phyloP scores from a whole-genome alignment of 1,140 invertebrate species.

The Drosophila malerkotliana region DNA sequence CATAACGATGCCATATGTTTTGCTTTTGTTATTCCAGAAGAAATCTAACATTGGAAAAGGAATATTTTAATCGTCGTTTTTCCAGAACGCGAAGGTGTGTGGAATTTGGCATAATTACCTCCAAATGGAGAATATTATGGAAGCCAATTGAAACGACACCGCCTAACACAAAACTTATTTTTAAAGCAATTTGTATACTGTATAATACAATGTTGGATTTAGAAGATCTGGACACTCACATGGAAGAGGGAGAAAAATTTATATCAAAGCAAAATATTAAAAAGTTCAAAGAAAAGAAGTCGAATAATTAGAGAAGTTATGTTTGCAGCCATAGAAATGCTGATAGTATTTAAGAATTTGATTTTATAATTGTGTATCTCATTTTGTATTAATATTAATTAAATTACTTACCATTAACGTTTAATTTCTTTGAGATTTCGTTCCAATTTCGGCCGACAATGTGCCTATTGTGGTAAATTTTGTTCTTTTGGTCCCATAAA shows the following conservation, averaged over 20 bases:
- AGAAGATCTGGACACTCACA: constrained; percentile 6
- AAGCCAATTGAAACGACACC: constrained; percentile 31
- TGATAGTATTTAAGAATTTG: constrained; percentile 28
- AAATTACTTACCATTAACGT: constrained; percentile 1
- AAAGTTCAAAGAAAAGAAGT: too few species aligned
- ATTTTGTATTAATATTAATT: constrained; percentile 10
- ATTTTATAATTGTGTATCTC: constrained; percentile 1
- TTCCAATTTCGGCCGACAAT: too few species aligned
- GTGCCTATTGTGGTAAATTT: too few species aligned
- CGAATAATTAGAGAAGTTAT: constrained; percentile 18
- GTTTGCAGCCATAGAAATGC: constrained; percentile 40
- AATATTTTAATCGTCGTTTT: too few species aligned
- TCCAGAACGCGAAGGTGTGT: too few species aligned
- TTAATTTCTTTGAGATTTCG: too few species aligned
- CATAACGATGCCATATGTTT: constrained; percentile 85
- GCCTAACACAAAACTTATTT: constrained; percentile 25
- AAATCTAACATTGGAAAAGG: too few species aligned
- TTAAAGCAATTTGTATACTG: constrained; percentile 42
- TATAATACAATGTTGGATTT: constrained; percentile 36
- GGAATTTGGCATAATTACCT: too few species aligned
- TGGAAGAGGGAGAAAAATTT: not conserved
- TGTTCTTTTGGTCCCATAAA: too few species aligned
- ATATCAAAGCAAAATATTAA: too few species aligned
- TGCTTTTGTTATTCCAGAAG: too few species aligned
- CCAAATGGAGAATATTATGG: too few species aligned